A percentile compares a stretch with the other conserved stretches of the same genome.
Evolutionary conservation across 2,888 invertebrate genomes (phyloP).

Genomic region (Ichneumoninae sp.): DNA sequence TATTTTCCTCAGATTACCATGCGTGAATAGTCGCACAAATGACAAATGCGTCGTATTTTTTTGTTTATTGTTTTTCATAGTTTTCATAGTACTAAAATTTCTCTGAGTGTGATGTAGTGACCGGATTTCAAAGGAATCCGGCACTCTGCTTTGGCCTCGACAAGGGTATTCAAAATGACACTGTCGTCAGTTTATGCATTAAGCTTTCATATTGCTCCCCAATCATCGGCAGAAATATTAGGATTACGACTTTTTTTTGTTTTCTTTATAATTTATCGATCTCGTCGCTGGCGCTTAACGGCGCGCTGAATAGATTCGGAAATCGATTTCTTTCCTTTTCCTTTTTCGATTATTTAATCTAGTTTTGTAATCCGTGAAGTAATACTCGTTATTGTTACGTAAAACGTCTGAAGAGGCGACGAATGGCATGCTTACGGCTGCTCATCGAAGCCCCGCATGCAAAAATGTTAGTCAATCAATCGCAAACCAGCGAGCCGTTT

Average conservation of each 20-base stretch:
- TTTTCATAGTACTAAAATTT: not conserved
- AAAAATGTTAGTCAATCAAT: constrained; percentile 14
- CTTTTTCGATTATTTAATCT: constrained; percentile 19
- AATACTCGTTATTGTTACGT: constrained; percentile 39
- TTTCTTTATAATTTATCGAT: constrained; percentile 32
- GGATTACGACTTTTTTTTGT: not conserved
- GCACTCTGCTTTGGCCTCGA: constrained; percentile 2
- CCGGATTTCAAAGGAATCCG: constrained; percentile 1
- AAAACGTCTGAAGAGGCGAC: constrained; percentile 5
- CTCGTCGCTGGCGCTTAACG: constrained; percentile 25
- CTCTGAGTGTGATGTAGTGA: not conserved
- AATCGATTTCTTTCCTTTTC: constrained; percentile 5
- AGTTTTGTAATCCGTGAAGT: constrained; percentile 32
- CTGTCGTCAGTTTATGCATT: constrained; percentile 18
- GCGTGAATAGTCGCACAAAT: not conserved
- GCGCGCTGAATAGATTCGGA: constrained; percentile 28
- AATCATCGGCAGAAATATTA: constrained; percentile 24
- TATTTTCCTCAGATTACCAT: not conserved
- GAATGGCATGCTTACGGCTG: not conserved
- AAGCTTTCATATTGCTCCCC: constrained; percentile 35
- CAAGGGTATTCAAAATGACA: not conserved
- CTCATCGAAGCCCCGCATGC: constrained; percentile 13
- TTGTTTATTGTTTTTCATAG: not conserved
- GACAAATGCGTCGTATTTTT: not conserved
- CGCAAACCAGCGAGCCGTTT: constrained; percentile 10